Base-by-base conservation (phyloP, 2,113 vertebrate species). In the Capra hircus region DNA sequence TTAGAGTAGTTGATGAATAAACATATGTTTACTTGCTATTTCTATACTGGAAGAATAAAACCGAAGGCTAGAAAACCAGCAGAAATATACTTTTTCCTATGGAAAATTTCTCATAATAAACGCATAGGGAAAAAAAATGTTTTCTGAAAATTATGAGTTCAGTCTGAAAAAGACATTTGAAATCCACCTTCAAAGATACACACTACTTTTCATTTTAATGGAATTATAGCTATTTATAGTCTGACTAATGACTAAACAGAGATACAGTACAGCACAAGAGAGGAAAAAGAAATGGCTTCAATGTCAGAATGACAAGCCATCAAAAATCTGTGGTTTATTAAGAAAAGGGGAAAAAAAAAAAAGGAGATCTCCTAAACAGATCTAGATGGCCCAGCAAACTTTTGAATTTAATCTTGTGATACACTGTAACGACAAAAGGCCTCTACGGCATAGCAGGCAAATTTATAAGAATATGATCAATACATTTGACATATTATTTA, bases 401-500 rank as follows among this genome's bases (percentile, higher is more conserved):
- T 98, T 95, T 97, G 78, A 97, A 98, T 98, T 99, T 98, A 99
- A 99, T 99, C 90, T 97, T 78, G 93, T 97, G 98, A 97, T 98
- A 98, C 17, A 96, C 82, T 97, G 81, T 97, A 98, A 98, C 95
- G 97, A 99, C 98, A 98, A 98, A 99, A 98, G 97, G 97, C 97
- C 96, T 97, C 97, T 94, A 97, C 5, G 96, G 98, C 98, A 85
- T 86, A 98, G 96, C 98, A 98, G 96, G 98, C 97, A 95, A 94
- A 99, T 98, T 98, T 98, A 98, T 98, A 98, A 98, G 96, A 94
- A 98, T 97, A 97, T 97, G 99, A 99, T 99, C 99, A 98, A 99
- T 99, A 98, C 45, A 81, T 98, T 97, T 98, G 98, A 98, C 99
- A 98, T 98, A 98, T 99, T 98, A 99, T 99, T 99, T 98, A 99